Base-by-base conservation (phyloP, 2,113 vertebrate genomes). In the Castor canadensis region DNA sequence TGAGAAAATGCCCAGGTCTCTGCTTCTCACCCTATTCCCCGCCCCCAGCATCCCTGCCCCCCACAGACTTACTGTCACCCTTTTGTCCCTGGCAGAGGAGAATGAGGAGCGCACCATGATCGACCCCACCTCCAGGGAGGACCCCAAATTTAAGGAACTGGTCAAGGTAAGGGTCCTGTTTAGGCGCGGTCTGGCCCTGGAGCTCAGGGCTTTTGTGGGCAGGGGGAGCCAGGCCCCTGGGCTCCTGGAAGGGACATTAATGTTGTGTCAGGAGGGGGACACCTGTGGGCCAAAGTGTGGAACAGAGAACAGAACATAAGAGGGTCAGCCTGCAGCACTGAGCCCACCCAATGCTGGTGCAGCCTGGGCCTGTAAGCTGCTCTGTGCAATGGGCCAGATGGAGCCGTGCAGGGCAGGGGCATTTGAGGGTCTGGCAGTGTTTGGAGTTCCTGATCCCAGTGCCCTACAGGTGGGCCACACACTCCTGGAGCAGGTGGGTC, bases 21-120 rank as follows among this genome's bases (percentile, higher is more conserved):
- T 82, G 45, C 60, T 72, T 91, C 96, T 75, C 2, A 0, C 9
- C 91, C 95, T 93, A n/a, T 80, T 93, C 91, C 91, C 35, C 20
- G 81, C 58, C 38, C 13, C 4, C 11, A n/a, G n/a, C n/a, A n/a
- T n/a, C n/a, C n/a, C n/a, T n/a, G n/a, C n/a, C n/a, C n/a, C n/a
- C n/a, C n/a, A n/a, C n/a, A n/a, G n/a, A n/a, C n/a, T n/a, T n/a
- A 96, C 88, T 10, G 0, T 81, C 9, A 4, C 69, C 94, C 73
- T 56, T 6, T 98, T 95, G 83, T 96, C 3, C 77, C 93, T 26
- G 9, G n/a, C 98, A 99, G 99, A 99, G 97, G 99, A 99, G 97
- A 99, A 99, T 30, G 99, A 99, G 45, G 99, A 99, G 24, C 99
- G 99, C 80, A 99, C 98, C 0, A 99, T 99, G 99, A 98, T 99